Conservation (phyloP, 2,797 vertebrate genomes). For the Linurgus olivaceus region DNA sequence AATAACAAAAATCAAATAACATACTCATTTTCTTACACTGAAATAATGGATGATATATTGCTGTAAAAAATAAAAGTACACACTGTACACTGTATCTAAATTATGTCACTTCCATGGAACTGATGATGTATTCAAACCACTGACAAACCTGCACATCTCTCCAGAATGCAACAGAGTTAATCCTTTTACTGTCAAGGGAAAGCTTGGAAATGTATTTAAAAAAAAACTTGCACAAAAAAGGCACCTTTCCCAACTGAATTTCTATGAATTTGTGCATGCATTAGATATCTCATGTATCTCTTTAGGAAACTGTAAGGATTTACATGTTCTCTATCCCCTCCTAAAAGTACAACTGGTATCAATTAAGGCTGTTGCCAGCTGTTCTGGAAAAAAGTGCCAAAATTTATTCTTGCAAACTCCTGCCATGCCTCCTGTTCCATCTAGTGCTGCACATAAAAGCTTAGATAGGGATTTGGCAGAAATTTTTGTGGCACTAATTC, state of each 20-base stretch:
- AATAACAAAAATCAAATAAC: neutral
- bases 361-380: neutral
- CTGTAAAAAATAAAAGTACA: neutral
- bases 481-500: neutral
- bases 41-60: neutral
- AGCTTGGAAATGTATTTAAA: neutral
- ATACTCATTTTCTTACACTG: neutral
- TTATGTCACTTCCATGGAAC: neutral
- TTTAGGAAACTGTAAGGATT: neutral
- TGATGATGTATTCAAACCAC: neutral
- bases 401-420: neutral
- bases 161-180: neutral
- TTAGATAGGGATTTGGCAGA: neutral
- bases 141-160: neutral
- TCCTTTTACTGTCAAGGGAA: neutral
- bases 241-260: neutral
- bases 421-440: neutral
- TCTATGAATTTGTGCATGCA: neutral
- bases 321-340: neutral
- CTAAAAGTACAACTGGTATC: neutral
- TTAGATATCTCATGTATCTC: neutral
- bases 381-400: neutral
- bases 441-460: neutral
- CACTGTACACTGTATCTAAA: neutral
- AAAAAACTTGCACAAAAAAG: neutral